Evolutionary conservation across 2,113 vertebrate genomes (phyloP), one percentile per base, ranked within the genome.

Genomic region (Ploceus nigricollis): DNA sequence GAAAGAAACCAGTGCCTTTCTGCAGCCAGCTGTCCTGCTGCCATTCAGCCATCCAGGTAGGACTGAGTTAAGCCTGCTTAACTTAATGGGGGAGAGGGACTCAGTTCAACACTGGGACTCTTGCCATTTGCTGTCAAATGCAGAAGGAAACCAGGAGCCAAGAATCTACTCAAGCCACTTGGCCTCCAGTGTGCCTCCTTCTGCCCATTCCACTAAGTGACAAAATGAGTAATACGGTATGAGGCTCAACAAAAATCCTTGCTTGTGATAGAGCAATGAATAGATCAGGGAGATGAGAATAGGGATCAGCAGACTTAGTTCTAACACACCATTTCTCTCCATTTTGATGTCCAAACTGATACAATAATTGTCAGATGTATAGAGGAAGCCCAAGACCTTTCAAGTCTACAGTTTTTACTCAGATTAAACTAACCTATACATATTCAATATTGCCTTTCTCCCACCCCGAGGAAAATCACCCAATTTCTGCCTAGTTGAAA

Each of bases 11-110:
- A 8, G 0, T n/a, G 61, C 25, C 61, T 65, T 80, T 58, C 60
- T 65, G 54, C 50, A 82, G 25, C 28, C 0, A 0, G 21, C 24
- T 81, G 27, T 33, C 35, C 70, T 1, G 0, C 47, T 71, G 63
- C 30, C 61, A n/a, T n/a, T 54, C 81, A 68, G 51, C 56, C 70
- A 27, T 37, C 39, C 48, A 40, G 40, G 57, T 15, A 79, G 25
- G n/a, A 92, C 3, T 64, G 53, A 79, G 73, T 40, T 44, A 89
- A 89, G 17, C 21, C 45, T 68, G 61, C 17, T 1, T 25, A 35
- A 42, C 21, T 56, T 35, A 54, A 28, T 10, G 6, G 15, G 25
- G 28, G 5, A 81, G 17, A 57, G 54, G 39, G n/a, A 50, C 42
- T 63, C 1, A 0, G 22, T 40, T 84, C 45, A 72, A 8, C 54